Evolutionary conservation across 2,888 invertebrate species (phyloP).

Genomic region (Clostera curtula): DNA sequence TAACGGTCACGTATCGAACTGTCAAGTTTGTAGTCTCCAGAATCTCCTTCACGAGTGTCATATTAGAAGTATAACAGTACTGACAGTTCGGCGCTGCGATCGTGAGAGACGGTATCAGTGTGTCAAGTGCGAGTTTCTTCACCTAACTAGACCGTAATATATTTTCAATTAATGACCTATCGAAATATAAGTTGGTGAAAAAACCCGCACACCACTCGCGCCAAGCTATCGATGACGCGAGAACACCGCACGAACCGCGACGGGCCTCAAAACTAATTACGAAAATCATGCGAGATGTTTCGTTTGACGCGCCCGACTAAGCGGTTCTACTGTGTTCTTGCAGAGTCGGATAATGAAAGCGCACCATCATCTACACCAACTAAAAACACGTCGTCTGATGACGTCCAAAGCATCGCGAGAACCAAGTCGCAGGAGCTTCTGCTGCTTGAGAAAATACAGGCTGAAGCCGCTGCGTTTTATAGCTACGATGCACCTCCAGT

Average conservation of each 20-base stretch:
- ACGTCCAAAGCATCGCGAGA: constrained; percentile 39
- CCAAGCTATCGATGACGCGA: constrained; percentile 37
- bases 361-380: constrained; percentile 77
- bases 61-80: too few species aligned
- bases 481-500: constrained; percentile 67
- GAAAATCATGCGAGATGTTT: constrained; percentile 49
- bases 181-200: too few species aligned
- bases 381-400: constrained; percentile 52
- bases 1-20: too few species aligned
- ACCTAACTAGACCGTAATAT: too few species aligned
- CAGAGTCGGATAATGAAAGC: constrained; percentile 87
- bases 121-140: too few species aligned
- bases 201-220: too few species aligned
- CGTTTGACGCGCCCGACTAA: constrained; percentile 34
- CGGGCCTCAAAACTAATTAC: constrained; percentile 71
- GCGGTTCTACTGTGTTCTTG: constrained; percentile 78
- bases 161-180: too few species aligned
- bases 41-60: too few species aligned
- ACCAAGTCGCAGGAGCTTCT: constrained; percentile 81
- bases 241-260: constrained; percentile 53
- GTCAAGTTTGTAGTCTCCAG: too few species aligned
- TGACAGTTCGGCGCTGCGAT: too few species aligned
- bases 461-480: constrained; percentile 83
- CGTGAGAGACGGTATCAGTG: too few species aligned
- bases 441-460: constrained; percentile 80